Base-by-base conservation (phyloP, 1,140 invertebrate species). In the Heliothis subflexa region DNA sequence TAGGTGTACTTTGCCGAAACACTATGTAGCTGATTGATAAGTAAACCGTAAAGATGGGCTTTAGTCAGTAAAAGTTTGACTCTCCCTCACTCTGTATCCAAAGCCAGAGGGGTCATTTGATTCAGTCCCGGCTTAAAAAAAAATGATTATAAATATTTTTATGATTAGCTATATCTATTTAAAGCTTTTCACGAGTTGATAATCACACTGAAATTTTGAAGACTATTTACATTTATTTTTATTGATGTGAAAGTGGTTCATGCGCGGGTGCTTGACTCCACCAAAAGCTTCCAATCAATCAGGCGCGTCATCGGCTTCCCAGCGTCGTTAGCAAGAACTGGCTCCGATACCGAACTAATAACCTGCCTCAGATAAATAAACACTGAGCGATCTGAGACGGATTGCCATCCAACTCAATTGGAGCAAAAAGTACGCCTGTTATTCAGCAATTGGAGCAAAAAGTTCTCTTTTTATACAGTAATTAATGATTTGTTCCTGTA, bases 301-400 rank as follows among this genome's bases (percentile, higher is more conserved):
- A 70, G 18, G 1, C 47, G 16, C 66, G 66, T 70, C 66, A 70
- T 70, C 66, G 40, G 4, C 5, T 52, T 40, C 66, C 64, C 47
- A n/a, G 61, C 25, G 21, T 70, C 66, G 66, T 52, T 52, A 50
- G 66, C 66, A 70, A 70, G 50, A 70, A 70, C 66, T 70, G 45
- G 66, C 45, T 70, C 47, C 45, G 66, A 70, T 70, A 52, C 47
- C 47, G 2, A 70, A 52, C 47, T 70, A 70, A 70, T 70, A 70
- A 70, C 45, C 7, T 28, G 12, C 47, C 18, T 70, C 14, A 4
- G 10, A 52, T 70, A 52, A 70, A 70, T 70, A 70, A 70, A 68
- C 64, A 68, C 18, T 68, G 18, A 52, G 21, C 21, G 47, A 49
- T 13, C 18, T 21, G 9, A 18, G 66, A 70, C 66, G 66, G 50